Percentiles rank a stretch among this genome's conserved stretches.
These are phyloP conservation scores for Myathropa florea DNA, from an alignment of 2,888 invertebrate species.

Conservation along the genomic window DNA sequence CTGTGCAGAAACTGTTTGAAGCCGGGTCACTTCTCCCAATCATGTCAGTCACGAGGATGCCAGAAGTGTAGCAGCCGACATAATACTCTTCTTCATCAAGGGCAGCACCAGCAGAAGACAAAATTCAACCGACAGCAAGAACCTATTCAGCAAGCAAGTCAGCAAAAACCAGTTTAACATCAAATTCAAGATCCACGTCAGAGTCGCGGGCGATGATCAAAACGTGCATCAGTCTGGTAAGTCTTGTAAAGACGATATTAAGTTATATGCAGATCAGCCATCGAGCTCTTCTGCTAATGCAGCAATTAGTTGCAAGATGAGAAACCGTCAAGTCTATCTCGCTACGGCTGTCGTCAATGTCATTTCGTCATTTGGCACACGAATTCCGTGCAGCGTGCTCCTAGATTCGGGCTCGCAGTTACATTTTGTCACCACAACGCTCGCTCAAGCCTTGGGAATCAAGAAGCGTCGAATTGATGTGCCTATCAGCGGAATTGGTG, in stretches of 20 bases:
- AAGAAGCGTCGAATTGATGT: not conserved
- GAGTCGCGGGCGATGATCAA: not conserved
- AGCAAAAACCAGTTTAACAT: not conserved
- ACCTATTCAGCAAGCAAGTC: no score
- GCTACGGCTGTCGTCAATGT: constrained; percentile 9
- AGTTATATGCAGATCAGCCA: not conserved
- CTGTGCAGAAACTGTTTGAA: not conserved
- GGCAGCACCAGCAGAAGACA: not conserved
- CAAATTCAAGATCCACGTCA: not conserved
- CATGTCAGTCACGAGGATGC: not conserved
- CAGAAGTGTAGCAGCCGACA: not conserved
- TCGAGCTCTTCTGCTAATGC: not conserved
- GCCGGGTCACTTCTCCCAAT: not conserved
- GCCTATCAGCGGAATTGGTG: not conserved
- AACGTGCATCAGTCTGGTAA: not conserved
- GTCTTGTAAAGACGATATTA: not conserved
- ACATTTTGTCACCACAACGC: no score
- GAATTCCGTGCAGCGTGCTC: not conserved
- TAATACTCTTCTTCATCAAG: not conserved
- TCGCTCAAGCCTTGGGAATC: no score
- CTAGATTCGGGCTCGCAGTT: not conserved
- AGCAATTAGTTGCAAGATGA: not conserved
- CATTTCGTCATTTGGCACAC: not conserved
- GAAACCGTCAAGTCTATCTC: not conserved
- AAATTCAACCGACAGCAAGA: not conserved